Evolutionary conservation across 2,113 vertebrate genomes (phyloP), one percentile per base, ranked within the genome.

Genomic region (Ploceus nigricollis): DNA sequence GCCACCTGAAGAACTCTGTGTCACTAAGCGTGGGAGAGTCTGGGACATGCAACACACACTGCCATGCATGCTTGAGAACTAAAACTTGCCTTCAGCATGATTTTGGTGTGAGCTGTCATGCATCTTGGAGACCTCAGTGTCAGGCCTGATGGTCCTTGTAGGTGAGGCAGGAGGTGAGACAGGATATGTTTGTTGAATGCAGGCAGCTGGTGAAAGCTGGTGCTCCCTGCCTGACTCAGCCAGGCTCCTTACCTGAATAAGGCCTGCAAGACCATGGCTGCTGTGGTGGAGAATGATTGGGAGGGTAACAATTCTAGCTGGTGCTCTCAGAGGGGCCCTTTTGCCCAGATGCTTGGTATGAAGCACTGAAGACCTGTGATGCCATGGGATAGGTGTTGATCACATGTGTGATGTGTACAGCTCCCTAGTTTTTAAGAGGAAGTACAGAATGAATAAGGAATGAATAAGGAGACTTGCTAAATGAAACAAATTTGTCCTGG

Each of bases 31-130:
- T 1, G n/a, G 63, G 27, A 56, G 35, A 72, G 28, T 2, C 45
- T 68, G 51, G 31, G 28, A 15, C 6, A 1, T 0, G 5, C 6
- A 25, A 3, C 3, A 10, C 6, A 3, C 5, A 1, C 30, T 54
- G 54, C 54, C n/a, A 2, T 17, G 50, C 5, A 0, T 6, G 16
- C 35, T 39, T 39, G 19, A 58, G 44, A 51, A 28, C 25, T 3
- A 21, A 37, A 23, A 8, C 33, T 31, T 57, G 30, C 42, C 35
- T 11, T 27, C 30, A 25, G 35, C 53, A 25, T 0, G 3, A 53
- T 45, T 87, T 60, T 39, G 79, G 20, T 39, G 42, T 20, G 50
- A 73, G 66, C 45, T 83, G 48, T 35, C 6, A 1, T 0, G 2
- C 6, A 11, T 45, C 23, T 33, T 4, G 31, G n/a, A 60, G 73